phyloP scores from a whole-genome alignment of 2,888 invertebrate genomes.

The Alloplasta piceator region DNA sequence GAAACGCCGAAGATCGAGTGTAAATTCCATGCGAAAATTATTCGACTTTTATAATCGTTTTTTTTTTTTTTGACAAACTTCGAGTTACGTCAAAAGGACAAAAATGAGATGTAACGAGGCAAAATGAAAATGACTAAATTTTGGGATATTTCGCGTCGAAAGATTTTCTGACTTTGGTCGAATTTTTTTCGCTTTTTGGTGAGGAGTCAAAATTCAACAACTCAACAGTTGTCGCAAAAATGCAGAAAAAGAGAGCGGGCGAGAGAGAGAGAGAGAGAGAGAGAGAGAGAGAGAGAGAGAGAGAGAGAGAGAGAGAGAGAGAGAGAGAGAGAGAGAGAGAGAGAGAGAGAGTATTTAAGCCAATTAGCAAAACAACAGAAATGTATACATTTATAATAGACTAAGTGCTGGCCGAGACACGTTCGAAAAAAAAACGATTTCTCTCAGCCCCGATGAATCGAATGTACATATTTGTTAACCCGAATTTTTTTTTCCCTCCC shows the following conservation, averaged over 20 bases:
- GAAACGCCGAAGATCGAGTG: slow-evolving; percentile 25
- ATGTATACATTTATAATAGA: slow-evolving; percentile 82
- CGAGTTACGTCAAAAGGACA: too few relatives aligned
- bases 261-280: slow-evolving; percentile 62
- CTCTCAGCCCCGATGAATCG: slow-evolving; percentile 49
- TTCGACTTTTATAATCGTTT: slow-evolving; percentile 17
- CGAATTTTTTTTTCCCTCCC: slow-evolving; percentile 39
- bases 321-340: too few relatives aligned
- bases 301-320: too few relatives aligned
- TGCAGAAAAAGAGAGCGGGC: slow-evolving; percentile 73
- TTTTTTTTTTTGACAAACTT: slow-evolving; percentile 65
- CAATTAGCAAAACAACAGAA: slow-evolving; percentile 81
- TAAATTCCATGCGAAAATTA: slow-evolving; percentile 32
- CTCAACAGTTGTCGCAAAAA: slow-evolving; percentile 78
- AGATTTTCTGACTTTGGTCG: too few relatives aligned
- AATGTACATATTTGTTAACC: slow-evolving; percentile 51
- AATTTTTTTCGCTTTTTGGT: too few relatives aligned
- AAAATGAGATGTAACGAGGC: too few relatives aligned
- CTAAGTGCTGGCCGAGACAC: slow-evolving; percentile 79
- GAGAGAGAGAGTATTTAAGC: slow-evolving; percentile 77
- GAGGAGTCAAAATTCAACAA: slow-evolving; percentile 72
- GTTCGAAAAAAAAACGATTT: slow-evolving; percentile 74
- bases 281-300: too few relatives aligned
- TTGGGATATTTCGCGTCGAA: too few relatives aligned
- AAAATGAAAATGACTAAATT: too few relatives aligned